These are phyloP conservation scores for Oryctolagus cuniculus DNA, from an alignment of 2,113 vertebrate genomes.

Conservation along the genomic window DNA sequence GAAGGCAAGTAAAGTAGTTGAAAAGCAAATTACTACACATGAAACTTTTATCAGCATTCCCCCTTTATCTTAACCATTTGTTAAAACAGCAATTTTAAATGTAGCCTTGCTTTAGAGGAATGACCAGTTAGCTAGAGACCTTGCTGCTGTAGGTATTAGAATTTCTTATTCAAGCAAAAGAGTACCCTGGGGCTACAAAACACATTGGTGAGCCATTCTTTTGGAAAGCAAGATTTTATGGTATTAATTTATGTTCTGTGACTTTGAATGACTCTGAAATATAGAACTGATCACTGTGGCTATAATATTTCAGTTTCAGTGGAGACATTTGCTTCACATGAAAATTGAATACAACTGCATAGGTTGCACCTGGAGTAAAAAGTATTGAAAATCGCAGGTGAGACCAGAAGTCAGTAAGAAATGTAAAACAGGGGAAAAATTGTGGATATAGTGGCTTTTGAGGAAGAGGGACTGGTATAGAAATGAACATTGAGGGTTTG, in stretches of 20 bases:
- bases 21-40: constrained; percentile 57
- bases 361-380: constrained; percentile 42
- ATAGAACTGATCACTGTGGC: constrained; percentile 49
- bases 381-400: constrained; percentile 30
- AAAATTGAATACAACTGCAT: constrained; percentile 62
- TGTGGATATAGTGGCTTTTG: not conserved
- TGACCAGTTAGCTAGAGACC: constrained; percentile 58
- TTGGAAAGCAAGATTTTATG: constrained; percentile 67
- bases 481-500: not conserved
- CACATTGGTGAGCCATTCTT: constrained; percentile 54
- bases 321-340: constrained; percentile 53
- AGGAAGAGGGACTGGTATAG: not conserved
- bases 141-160: constrained; percentile 23
- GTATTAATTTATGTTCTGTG: constrained; percentile 77
- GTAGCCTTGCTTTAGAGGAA: constrained; percentile 54
- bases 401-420: constrained; percentile 10
- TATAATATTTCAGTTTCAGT: constrained; percentile 39
- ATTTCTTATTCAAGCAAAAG: constrained; percentile 63
- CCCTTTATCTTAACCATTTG: constrained; percentile 72
- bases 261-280: constrained; percentile 71
- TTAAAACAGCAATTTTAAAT: constrained; percentile 74
- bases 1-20: constrained; percentile 60
- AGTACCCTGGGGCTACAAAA: constrained; percentile 49
- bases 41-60: constrained; percentile 70
- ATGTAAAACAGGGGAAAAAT: not conserved